Conservation (phyloP, 2,888 invertebrate species). For the Ophonus ardosiacus region DNA sequence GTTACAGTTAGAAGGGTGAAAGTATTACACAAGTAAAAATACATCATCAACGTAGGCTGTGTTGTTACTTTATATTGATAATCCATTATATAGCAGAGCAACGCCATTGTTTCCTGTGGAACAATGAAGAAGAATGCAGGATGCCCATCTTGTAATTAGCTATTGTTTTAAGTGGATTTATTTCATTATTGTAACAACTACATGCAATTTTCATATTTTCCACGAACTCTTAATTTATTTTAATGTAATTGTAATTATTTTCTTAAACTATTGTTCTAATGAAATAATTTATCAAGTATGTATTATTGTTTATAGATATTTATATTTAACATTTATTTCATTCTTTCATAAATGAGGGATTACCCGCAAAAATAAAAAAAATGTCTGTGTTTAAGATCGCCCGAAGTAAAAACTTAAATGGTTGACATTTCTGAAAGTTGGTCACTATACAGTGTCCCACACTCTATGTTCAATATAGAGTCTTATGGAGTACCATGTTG, state of each 20-base stretch:
- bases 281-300: background rate
- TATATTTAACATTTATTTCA: background rate
- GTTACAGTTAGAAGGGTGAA: background rate
- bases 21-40: slow-evolving; percentile 40
- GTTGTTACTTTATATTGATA: slow-evolving; percentile 24
- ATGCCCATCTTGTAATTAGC: slow-evolving; percentile 35
- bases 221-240: slow-evolving; percentile 8
- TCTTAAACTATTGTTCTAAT: background rate
- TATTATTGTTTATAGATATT: background rate
- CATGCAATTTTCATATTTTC: slow-evolving; percentile 25
- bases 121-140: slow-evolving; percentile 29
- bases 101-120: slow-evolving; percentile 1
- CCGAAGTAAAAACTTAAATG: no score
- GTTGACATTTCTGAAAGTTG: no score
- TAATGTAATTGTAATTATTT: background rate
- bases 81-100: slow-evolving; percentile 17
- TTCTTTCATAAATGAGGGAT: no score
- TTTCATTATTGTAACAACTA: slow-evolving; percentile 4
- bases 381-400: no score
- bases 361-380: no score
- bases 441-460: no score
- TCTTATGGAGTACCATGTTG: no score
- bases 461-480: no score
- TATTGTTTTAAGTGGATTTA: slow-evolving; percentile 33
- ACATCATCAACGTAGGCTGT: background rate